Conservation (phyloP, 2,113 vertebrate species). For the Chaetura pelagica region DNA sequence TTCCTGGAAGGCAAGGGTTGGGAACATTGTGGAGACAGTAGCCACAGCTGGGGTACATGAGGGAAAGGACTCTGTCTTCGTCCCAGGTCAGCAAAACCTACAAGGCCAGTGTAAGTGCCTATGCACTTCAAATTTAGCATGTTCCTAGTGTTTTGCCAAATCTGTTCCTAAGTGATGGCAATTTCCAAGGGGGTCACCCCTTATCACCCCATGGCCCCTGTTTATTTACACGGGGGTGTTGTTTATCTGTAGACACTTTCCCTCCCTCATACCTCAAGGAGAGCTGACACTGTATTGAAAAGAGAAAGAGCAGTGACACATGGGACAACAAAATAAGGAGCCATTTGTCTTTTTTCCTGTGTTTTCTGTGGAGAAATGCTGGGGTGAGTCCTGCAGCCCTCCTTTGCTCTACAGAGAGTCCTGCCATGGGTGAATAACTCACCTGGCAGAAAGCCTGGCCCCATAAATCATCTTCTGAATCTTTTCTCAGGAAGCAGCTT, state of each 20-base stretch:
- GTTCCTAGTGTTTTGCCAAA: background rate
- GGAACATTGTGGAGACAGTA: background rate
- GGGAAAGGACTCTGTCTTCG: background rate
- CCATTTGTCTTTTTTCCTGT: background rate
- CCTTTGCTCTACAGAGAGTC: background rate
- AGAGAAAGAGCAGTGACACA: background rate
- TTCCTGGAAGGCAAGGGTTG: background rate
- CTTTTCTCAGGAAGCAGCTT: background rate
- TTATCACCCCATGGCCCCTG: background rate
- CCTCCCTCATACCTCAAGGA: background rate
- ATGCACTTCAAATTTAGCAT: background rate
- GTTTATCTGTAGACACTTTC: background rate
- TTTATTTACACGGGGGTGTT: background rate
- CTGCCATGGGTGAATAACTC: background rate
- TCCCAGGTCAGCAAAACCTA: background rate
- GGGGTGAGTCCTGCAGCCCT: background rate
- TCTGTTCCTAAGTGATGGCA: background rate
- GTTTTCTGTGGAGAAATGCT: background rate
- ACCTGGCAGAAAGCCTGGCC: background rate
- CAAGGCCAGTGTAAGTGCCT: background rate
- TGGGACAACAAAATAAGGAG: background rate
- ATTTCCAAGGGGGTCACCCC: background rate
- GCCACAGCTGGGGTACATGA: background rate
- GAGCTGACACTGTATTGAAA: background rate
- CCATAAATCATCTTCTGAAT: background rate